These are phyloP conservation scores for Neoascia interrupta DNA, from an alignment of 2,888 invertebrate genomes.

Conservation along the genomic window DNA sequence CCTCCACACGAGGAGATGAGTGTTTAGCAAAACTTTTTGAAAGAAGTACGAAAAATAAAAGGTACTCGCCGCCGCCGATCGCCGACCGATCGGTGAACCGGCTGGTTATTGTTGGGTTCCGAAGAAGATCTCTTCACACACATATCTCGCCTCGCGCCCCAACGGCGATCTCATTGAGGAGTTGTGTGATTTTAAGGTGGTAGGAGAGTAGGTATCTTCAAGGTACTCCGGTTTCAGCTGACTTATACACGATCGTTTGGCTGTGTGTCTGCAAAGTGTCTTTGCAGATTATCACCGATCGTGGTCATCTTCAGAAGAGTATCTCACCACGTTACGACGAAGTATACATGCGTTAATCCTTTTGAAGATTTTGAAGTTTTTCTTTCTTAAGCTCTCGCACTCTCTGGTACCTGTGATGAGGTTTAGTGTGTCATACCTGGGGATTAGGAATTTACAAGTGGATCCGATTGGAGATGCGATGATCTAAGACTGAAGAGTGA, in stretches of 20 bases:
- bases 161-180: no score
- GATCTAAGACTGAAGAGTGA: no score
- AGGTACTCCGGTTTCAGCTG: slow-evolving; percentile 35
- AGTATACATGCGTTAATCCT: slow-evolving; percentile 22
- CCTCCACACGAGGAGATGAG: slow-evolving; percentile 50
- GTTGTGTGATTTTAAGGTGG: neutral
- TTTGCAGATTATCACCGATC: slow-evolving; percentile 37
- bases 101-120: slow-evolving; percentile 9
- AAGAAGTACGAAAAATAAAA: slow-evolving; percentile 15
- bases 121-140: slow-evolving; percentile 48
- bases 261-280: slow-evolving; percentile 30
- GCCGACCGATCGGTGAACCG: slow-evolving; percentile 24
- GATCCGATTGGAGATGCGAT: no score
- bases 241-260: neutral
- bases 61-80: neutral
- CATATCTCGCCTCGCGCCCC: no score
- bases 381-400: no score
- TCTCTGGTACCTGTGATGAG: no score
- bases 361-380: neutral
- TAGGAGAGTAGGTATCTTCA: no score
- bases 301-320: neutral
- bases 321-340: slow-evolving; percentile 12
- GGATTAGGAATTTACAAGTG: no score
- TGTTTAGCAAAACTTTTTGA: slow-evolving; percentile 23
- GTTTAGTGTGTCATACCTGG: no score